These are phyloP conservation scores for Nibea albiflora DNA, from an alignment of 2,113 vertebrate species.

Conservation along the genomic window DNA sequence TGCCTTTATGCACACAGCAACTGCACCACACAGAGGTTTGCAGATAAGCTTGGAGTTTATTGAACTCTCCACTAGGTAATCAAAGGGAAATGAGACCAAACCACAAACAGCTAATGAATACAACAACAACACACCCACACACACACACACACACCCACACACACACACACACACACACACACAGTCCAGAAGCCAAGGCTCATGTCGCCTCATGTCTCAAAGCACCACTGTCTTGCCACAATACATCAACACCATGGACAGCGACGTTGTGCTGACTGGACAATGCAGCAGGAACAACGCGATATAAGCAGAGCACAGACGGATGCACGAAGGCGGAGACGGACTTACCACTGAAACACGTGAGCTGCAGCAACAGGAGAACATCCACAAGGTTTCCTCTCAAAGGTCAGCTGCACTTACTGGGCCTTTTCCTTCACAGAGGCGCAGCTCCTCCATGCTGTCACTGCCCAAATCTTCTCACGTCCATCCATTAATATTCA, in stretches of 20 bases:
- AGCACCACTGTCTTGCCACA: not conserved
- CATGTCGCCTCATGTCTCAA: not conserved
- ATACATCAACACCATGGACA: not conserved
- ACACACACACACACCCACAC: not conserved
- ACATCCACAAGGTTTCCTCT: not conserved
- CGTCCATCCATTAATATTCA: not conserved
- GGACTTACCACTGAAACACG: not conserved
- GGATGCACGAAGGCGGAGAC: not conserved
- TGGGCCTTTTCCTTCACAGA: not conserved
- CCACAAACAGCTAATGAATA: not conserved
- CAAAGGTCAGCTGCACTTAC: not conserved
- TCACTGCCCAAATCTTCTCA: not conserved
- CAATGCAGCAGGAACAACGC: not conserved
- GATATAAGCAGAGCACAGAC: not conserved
- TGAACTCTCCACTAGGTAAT: not conserved
- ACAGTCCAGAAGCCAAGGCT: not conserved
- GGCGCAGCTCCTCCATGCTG: not conserved
- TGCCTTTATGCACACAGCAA: not conserved
- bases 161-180: not conserved
- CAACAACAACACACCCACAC: not conserved
- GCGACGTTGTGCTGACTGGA: not conserved
- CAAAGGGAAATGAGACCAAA: not conserved
- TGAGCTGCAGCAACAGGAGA: not conserved
- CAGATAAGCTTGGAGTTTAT: not conserved
- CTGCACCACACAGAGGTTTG: not conserved